A percentile compares a stretch with the other conserved stretches of the same genome.
phyloP scores from a whole-genome alignment of 2,113 vertebrate species.

The Dunckerocampus dactyliophorus region DNA sequence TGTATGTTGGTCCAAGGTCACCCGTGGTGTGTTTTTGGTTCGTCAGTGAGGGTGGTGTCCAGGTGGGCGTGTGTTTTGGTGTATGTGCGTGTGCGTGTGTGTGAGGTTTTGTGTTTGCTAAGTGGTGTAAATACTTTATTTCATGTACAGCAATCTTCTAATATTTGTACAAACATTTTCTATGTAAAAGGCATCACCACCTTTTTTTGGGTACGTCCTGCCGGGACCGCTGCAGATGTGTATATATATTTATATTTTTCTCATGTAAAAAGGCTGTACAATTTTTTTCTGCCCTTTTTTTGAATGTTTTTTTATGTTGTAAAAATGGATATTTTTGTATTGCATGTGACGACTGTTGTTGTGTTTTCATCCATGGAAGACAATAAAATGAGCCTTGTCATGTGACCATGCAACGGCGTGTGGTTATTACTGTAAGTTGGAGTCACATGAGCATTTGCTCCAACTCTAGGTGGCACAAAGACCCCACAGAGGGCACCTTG shows the following conservation, averaged over 20 bases:
- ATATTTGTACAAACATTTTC: conserved; percentile 76
- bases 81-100: neutral
- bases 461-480: conserved; percentile 45
- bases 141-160: conserved; percentile 73
- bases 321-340: conserved; percentile 82
- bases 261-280: conserved; percentile 69
- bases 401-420: neutral
- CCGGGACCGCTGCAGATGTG: conserved; percentile 70
- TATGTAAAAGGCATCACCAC: conserved; percentile 67
- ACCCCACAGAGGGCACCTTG: conserved; percentile 2
- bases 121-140: conserved; percentile 73
- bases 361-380: conserved; percentile 75
- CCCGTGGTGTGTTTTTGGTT: conserved; percentile 60
- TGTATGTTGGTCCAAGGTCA: conserved; percentile 62
- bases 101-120: conserved; percentile 55
- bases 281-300: conserved; percentile 56
- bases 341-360: conserved; percentile 77
- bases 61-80: conserved; percentile 15
- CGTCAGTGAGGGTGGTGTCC: conserved; percentile 46
- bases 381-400: conserved; percentile 74
- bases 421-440: no score
- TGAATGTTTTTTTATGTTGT: conserved; percentile 75
- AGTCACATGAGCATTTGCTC: neutral
- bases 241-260: conserved; percentile 76
- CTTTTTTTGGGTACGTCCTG: conserved; percentile 74